These are phyloP conservation scores for Euplexia lucipara DNA, from an alignment of 2,888 invertebrate genomes.

Conservation along the genomic window DNA sequence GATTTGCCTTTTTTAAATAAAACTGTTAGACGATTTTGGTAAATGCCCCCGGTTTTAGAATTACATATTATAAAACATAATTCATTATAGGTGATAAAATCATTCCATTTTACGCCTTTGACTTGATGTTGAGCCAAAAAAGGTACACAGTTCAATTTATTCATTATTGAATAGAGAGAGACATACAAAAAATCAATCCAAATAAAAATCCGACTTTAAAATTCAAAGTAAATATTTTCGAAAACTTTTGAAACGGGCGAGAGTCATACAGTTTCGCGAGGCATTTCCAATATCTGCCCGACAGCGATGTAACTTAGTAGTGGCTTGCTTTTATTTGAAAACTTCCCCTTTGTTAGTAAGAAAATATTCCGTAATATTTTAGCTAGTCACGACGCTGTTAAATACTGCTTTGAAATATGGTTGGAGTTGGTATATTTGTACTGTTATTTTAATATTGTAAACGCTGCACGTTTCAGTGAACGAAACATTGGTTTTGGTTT, in stretches of 20 bases:
- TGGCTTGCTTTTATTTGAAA: conserved; percentile 77
- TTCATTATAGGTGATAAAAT: no score
- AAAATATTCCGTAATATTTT: conserved; percentile 62
- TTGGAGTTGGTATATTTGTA: conserved; percentile 2
- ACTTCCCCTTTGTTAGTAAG: conserved; percentile 70
- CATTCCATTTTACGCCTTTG: no score
- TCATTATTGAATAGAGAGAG: no score
- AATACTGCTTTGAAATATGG: conserved; percentile 30
- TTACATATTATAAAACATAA: no score
- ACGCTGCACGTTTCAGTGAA: background rate
- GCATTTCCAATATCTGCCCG: conserved; percentile 70
- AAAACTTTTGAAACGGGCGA: conserved; percentile 31
- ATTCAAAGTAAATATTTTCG: conserved; percentile 6
- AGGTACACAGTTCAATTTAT: no score
- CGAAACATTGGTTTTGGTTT: background rate
- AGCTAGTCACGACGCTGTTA: conserved; percentile 44
- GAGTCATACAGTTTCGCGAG: conserved; percentile 44
- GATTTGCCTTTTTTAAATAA: no score
- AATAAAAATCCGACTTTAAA: conserved; percentile 17
- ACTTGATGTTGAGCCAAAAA: no score
- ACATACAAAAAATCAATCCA: background rate
- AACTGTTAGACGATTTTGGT: no score
- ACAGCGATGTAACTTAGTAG: conserved; percentile 40
- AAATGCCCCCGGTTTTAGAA: no score
- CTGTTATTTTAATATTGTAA: conserved; percentile 9